These are phyloP conservation scores for Campopleginae sp. DNA, from an alignment of 2,888 invertebrate species.

Conservation along the genomic window DNA sequence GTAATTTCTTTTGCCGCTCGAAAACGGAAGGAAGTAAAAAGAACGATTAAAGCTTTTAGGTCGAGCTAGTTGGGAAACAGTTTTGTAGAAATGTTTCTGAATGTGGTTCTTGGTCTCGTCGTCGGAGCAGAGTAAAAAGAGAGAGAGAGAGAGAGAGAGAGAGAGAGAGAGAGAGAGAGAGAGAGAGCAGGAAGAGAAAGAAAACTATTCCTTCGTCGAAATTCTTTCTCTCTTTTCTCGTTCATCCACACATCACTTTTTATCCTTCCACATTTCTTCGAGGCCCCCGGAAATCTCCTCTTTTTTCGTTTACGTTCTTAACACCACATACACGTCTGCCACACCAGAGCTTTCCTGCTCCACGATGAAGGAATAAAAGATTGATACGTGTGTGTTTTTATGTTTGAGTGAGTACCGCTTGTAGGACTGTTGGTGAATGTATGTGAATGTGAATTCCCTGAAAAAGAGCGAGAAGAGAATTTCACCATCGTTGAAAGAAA, in stretches of 20 bases:
- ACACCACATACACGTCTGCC: slow-evolving; percentile 35
- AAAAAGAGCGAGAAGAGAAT: slow-evolving; percentile 46
- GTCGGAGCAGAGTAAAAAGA: slow-evolving; percentile 18
- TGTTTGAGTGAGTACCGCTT: neutral
- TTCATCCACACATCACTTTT: slow-evolving; percentile 58
- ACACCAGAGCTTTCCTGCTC: slow-evolving; percentile 28
- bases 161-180: neutral
- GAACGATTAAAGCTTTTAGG: slow-evolving; percentile 79
- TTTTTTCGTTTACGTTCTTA: slow-evolving; percentile 66
- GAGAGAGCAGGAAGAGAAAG: neutral
- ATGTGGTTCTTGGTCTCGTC: slow-evolving; percentile 28
- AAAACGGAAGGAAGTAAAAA: slow-evolving; percentile 70
- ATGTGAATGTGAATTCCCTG: slow-evolving; percentile 12
- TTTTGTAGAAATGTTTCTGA: slow-evolving; percentile 48
- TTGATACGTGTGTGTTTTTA: slow-evolving; percentile 16
- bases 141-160: neutral
- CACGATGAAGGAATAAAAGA: slow-evolving; percentile 53
- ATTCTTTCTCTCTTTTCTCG: slow-evolving; percentile 41
- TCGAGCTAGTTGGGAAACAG: slow-evolving; percentile 66
- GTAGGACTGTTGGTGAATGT: neutral
- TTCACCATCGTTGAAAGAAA: slow-evolving; percentile 73
- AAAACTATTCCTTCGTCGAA: slow-evolving; percentile 30
- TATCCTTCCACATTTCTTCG: slow-evolving; percentile 61
- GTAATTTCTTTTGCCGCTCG: slow-evolving; percentile 74
- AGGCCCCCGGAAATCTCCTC: slow-evolving; percentile 51